These are phyloP conservation scores for Monoplex corrugatus DNA, from an alignment of 2,888 invertebrate species.

Conservation along the genomic window DNA sequence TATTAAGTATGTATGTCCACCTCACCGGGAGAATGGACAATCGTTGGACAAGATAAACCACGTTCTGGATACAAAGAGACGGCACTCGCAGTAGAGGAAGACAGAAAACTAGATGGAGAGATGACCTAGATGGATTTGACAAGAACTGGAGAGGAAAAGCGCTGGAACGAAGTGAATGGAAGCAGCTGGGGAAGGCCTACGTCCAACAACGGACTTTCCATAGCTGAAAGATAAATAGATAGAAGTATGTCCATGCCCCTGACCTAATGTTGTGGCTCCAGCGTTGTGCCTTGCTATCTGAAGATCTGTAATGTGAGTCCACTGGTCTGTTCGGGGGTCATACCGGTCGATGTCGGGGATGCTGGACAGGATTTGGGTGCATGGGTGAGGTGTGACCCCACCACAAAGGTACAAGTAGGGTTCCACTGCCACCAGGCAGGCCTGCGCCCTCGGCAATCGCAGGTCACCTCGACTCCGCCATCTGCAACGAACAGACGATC, in stretches of 20 bases:
- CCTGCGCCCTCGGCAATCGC: conserved; percentile 66
- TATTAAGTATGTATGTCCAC: too few relatives aligned
- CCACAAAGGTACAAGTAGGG: conserved; percentile 67
- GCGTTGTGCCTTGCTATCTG: conserved; percentile 65
- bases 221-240: not conserved
- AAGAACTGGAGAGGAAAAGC: too few relatives aligned
- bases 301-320: conserved; percentile 65
- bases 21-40: too few relatives aligned
- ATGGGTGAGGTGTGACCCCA: conserved; percentile 62
- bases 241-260: conserved; percentile 18
- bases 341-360: conserved; percentile 64
- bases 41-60: too few relatives aligned
- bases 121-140: too few relatives aligned
- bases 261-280: conserved; percentile 68
- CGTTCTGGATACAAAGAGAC: too few relatives aligned
- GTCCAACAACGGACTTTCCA: too few relatives aligned
- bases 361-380: conserved; percentile 59
- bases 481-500: too few relatives aligned
- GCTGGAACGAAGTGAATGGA: too few relatives aligned
- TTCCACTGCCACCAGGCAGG: conserved; percentile 61
- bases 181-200: too few relatives aligned
- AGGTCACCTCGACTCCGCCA: conserved; percentile 62
- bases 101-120: too few relatives aligned
- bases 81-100: too few relatives aligned
- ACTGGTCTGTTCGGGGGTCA: conserved; percentile 58